These are phyloP conservation scores for Chloroceryle aenea DNA, from an alignment of 2,113 vertebrate species.

Conservation along the genomic window DNA sequence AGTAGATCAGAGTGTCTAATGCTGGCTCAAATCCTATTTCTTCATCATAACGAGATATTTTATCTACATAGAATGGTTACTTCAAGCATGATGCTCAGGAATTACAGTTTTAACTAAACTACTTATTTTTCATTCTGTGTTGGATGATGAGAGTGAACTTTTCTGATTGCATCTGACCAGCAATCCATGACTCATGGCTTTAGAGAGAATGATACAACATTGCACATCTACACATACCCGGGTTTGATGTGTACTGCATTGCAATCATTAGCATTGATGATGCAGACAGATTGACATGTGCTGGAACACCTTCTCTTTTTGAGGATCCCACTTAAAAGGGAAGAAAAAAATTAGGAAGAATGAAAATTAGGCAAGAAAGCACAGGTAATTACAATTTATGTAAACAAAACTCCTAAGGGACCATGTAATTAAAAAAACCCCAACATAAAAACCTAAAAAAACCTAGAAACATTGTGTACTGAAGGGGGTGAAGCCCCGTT, in stretches of 20 bases:
- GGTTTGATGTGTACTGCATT: constrained; percentile 99
- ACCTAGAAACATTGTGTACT: not conserved
- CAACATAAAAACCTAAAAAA: not conserved
- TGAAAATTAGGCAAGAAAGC: not conserved
- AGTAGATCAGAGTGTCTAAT: not conserved
- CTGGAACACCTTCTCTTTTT: constrained; percentile 92
- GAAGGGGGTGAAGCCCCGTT: not conserved
- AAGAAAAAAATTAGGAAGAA: not conserved
- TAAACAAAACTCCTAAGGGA: not conserved
- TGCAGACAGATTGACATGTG: constrained; percentile 96
- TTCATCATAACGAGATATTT: not conserved
- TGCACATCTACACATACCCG: constrained; percentile 78
- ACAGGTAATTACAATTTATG: not conserved
- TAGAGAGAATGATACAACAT: not conserved
- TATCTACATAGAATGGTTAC: not conserved
- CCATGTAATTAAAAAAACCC: fast-evolving
- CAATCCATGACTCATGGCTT: not conserved
- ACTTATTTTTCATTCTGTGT: not conserved
- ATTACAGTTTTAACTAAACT: not conserved
- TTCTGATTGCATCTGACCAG: not conserved
- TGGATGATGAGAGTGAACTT: not conserved
- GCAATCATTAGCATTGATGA: constrained; percentile 99
- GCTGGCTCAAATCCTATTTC: not conserved
- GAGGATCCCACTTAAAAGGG: constrained; percentile 90
- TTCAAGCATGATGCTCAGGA: not conserved